These are phyloP conservation scores for Mesitornis unicolor DNA, from an alignment of 2,113 vertebrate species.

Conservation along the genomic window DNA sequence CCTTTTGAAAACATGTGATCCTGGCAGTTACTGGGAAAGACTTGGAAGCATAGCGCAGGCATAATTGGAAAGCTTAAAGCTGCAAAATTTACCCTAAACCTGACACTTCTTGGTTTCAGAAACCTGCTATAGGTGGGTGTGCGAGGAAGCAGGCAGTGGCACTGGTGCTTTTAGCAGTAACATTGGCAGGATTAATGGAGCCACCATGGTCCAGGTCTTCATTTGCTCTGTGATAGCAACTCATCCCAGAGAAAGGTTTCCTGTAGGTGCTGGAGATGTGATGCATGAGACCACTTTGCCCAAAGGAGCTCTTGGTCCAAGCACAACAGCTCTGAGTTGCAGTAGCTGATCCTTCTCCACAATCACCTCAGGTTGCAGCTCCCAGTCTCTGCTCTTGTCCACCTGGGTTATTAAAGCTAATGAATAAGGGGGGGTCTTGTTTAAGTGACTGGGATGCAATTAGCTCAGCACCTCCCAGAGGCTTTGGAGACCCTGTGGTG, in stretches of 20 bases:
- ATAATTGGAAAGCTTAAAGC: not conserved
- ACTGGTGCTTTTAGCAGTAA: not conserved
- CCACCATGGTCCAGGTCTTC: not conserved
- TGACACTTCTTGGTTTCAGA: not conserved
- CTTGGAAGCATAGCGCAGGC: not conserved
- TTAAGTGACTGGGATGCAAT: not conserved
- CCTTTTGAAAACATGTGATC: not conserved
- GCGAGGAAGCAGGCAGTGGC: not conserved
- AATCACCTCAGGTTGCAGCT: not conserved
- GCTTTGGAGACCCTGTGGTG: not conserved
- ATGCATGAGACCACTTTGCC: not conserved
- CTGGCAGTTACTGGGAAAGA: not conserved
- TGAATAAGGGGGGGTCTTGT: fast-evolving
- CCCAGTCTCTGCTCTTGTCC: not conserved
- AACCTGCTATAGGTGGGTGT: not conserved
- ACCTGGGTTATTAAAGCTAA: not conserved
- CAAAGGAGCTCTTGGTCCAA: not conserved
- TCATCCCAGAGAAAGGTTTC: not conserved
- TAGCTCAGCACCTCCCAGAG: not conserved
- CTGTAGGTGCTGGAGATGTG: not conserved
- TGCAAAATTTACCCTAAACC: not conserved
- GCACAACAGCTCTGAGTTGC: not conserved
- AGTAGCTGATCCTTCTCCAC: not conserved
- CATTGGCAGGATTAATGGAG: not conserved
- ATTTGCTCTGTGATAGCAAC: not conserved